Evolutionary conservation across 1,140 invertebrate species (phyloP).

Genomic region (Adelges cooleyi): DNA sequence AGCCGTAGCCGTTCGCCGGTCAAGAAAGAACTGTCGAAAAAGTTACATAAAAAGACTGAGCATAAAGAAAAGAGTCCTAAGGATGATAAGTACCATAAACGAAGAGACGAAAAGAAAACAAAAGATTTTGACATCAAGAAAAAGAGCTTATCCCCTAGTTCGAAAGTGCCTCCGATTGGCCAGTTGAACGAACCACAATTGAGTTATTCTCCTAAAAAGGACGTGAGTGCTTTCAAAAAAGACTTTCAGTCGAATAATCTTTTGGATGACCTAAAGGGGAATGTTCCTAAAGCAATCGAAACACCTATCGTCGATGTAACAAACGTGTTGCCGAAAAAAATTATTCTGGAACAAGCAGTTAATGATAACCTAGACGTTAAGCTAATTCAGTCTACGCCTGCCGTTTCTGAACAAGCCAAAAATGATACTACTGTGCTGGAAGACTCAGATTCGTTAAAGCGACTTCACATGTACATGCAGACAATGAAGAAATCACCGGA

Average conservation of each 20-base stretch:
- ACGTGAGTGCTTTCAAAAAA: background rate
- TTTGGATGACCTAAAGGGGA: background rate
- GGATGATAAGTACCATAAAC: slow-evolving; percentile 18
- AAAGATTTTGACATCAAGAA: slow-evolving; percentile 7
- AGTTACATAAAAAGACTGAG: background rate
- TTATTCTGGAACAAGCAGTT: background rate
- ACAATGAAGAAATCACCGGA: slow-evolving; percentile 25
- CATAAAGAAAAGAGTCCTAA: background rate
- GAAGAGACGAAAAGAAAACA: slow-evolving; percentile 5
- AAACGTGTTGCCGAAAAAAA: background rate
- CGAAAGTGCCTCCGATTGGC: background rate
- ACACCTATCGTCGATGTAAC: background rate
- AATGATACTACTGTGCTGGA: background rate
- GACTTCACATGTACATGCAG: slow-evolving; percentile 14
- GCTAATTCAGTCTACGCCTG: background rate
- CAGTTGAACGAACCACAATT: background rate
- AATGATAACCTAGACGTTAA: background rate
- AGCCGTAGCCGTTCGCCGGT: background rate
- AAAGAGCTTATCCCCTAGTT: background rate
- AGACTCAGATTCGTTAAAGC: slow-evolving; percentile 22
- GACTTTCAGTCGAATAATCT: background rate
- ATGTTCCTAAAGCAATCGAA: background rate
- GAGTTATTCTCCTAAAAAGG: background rate
- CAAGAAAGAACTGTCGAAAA: slow-evolving; percentile 2
- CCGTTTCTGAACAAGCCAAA: background rate